A percentile compares a stretch with the other conserved stretches of the same genome.
These are phyloP conservation scores for Sciurus niger DNA, from an alignment of 2,113 vertebrate genomes.

Conservation along the genomic window DNA sequence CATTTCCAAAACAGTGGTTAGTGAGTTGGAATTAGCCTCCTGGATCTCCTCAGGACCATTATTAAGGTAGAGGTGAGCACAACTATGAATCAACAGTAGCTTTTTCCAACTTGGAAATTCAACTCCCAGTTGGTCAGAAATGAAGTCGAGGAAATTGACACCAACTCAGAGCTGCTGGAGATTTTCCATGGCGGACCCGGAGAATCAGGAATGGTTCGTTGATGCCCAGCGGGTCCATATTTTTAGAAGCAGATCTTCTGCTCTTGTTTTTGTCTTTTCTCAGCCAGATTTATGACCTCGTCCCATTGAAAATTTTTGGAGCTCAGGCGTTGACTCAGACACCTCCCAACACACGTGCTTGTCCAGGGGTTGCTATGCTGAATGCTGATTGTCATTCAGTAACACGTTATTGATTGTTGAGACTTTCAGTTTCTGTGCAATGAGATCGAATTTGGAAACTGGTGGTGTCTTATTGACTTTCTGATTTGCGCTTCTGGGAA, in stretches of 20 bases:
- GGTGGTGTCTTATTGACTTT: constrained; percentile 77
- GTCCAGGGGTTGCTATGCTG: background rate
- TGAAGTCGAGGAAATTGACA: background rate
- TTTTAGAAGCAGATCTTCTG: background rate
- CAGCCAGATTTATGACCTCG: background rate
- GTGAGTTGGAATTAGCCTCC: constrained; percentile 6
- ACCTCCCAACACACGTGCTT: background rate
- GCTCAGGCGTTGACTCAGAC: background rate
- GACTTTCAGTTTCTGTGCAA: constrained; percentile 65
- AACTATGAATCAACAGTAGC: background rate
- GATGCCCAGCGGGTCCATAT: background rate
- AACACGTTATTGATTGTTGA: constrained; percentile 69
- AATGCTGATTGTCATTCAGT: constrained; percentile 71
- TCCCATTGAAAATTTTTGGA: constrained; percentile 32
- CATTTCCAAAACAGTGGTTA: constrained; percentile 31
- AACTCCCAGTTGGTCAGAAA: background rate
- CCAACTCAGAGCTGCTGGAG: background rate
- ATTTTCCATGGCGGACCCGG: rapidly evolving
- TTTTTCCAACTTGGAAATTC: constrained; percentile 8
- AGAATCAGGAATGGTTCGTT: background rate
- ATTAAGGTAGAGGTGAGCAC: background rate
- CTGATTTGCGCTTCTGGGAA: constrained; percentile 78
- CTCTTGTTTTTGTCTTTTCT: background rate
- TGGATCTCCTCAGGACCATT: background rate
- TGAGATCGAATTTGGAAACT: constrained; percentile 79